Conservation (phyloP, 2,888 invertebrate species). For the Metellina segmentata region DNA sequence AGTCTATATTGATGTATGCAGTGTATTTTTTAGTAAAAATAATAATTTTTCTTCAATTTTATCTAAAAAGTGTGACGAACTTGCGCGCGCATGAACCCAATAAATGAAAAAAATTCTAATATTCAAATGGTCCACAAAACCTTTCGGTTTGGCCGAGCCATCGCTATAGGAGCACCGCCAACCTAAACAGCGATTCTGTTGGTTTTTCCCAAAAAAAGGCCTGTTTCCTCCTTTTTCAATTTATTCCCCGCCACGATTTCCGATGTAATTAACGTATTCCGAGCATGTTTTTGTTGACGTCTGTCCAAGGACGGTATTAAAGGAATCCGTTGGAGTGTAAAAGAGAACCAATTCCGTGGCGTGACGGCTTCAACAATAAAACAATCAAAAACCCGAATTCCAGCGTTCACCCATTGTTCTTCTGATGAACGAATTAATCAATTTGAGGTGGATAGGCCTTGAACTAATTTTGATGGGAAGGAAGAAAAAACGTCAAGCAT, state of each 20-base stretch:
- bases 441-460: not conserved
- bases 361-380: not conserved
- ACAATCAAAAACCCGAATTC: not conserved
- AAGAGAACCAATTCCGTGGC: not conserved
- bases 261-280: not conserved
- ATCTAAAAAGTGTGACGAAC: too few species aligned
- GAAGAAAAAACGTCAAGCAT: constrained; percentile 1
- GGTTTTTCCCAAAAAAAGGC: not conserved
- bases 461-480: constrained; percentile 10
- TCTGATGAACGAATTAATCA: not conserved
- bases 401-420: not conserved
- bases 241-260: not conserved
- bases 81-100: too few species aligned
- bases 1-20: too few species aligned
- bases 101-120: too few species aligned
- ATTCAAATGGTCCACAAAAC: too few species aligned
- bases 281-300: not conserved
- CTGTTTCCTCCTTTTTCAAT: not conserved
- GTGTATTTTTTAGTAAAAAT: too few species aligned
- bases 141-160: too few species aligned
- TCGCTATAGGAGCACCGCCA: too few species aligned
- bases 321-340: not conserved
- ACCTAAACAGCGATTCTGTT: too few species aligned
- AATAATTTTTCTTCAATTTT: too few species aligned
- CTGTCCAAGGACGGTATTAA: not conserved